phyloP scores from a whole-genome alignment of 1,140 invertebrate species.

The Zaprionus ornatus region DNA sequence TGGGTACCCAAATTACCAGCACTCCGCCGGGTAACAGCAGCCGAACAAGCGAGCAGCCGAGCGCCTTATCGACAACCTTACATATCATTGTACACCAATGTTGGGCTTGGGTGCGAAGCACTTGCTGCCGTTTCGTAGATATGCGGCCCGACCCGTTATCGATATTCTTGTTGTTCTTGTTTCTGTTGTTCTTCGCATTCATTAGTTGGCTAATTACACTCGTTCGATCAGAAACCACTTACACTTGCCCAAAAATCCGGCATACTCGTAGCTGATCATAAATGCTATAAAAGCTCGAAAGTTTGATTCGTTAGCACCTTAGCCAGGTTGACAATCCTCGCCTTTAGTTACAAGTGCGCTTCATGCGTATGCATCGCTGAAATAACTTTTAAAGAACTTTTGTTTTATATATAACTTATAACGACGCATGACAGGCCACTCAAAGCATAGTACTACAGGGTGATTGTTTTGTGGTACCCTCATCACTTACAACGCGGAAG shows the following conservation, averaged over 20 bases:
- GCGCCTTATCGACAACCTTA: conserved; percentile 11
- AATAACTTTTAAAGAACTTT: no score
- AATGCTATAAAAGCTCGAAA: no score
- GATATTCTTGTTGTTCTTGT: no score
- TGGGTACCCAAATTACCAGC: neutral
- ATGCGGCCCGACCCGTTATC: conserved; percentile 15
- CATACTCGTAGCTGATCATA: neutral
- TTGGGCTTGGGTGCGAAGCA: neutral
- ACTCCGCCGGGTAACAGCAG: neutral
- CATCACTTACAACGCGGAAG: no score
- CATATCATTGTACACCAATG: neutral
- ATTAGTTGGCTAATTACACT: neutral
- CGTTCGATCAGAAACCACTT: neutral
- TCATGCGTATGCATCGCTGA: no score
- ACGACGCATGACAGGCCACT: no score
- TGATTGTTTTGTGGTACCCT: no score
- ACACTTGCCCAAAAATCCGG: neutral
- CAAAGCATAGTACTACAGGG: no score
- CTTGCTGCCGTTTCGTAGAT: conserved; percentile 1
- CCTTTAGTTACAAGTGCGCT: no score
- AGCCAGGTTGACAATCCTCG: no score
- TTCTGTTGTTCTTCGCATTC: neutral
- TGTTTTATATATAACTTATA: no score
- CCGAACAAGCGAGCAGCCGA: neutral
- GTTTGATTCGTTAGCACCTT: no score